These are phyloP conservation scores for Orbicella faveolata DNA, from an alignment of 64 coral and sea anemone species.

Conservation along the genomic window DNA sequence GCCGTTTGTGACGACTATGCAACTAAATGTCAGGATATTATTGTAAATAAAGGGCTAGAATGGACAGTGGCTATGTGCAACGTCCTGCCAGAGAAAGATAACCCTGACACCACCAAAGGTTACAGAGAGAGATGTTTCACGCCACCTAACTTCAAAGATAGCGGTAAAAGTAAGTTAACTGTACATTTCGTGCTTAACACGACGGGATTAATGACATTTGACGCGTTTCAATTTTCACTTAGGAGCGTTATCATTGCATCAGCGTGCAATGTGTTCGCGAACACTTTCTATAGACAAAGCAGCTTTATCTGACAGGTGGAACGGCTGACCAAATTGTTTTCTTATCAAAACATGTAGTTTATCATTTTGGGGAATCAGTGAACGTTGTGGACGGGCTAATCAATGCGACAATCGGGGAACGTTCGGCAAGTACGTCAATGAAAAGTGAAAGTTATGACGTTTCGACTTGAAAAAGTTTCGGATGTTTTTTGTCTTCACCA, in stretches of 20 bases:
- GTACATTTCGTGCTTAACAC: background rate
- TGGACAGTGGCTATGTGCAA: constrained; percentile 46
- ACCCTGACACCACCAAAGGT: constrained; percentile 20
- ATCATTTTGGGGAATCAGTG: background rate
- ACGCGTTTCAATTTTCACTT: background rate
- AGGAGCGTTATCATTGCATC: no score
- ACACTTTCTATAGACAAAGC: no score
- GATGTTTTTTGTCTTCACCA: no score
- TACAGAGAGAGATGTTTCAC: constrained; percentile 57
- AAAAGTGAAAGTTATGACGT: no score
- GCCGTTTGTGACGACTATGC: constrained; percentile 48
- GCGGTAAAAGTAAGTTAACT: constrained; percentile 34
- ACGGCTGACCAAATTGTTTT: background rate
- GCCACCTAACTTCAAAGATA: constrained; percentile 39
- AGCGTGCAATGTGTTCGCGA: no score
- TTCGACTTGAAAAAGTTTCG: background rate
- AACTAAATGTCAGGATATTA: background rate
- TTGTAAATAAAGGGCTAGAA: background rate
- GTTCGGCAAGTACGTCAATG: no score
- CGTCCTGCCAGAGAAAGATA: constrained; percentile 45
- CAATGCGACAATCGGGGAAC: background rate
- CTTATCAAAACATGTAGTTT: background rate
- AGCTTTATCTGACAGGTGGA: no score
- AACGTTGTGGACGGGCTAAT: no score
- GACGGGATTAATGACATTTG: background rate